Conservation (phyloP, 1,140 invertebrate genomes). For the Paralvinella palmiformis region DNA sequence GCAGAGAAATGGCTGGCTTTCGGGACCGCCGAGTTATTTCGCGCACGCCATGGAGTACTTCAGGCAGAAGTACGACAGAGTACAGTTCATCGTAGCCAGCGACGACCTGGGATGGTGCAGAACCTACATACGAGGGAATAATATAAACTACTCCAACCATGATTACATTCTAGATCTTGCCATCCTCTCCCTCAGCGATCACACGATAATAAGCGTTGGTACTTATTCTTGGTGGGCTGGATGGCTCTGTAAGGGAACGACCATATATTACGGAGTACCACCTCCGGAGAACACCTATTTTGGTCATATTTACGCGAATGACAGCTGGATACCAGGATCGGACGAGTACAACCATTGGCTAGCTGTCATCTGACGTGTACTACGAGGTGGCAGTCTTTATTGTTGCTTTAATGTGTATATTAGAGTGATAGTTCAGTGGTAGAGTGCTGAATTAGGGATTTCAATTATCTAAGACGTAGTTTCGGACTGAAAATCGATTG, state of each 20-base stretch:
- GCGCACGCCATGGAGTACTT: not conserved
- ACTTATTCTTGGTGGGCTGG: conserved; percentile 65
- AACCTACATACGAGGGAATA: not conserved
- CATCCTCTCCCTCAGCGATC: conserved; percentile 60
- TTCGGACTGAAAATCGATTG: no score
- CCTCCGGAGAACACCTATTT: no score
- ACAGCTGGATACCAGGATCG: no score
- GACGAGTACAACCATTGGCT: no score
- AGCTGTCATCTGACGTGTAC: no score
- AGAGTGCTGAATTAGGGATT: no score
- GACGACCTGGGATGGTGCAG: not conserved
- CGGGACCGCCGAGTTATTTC: not conserved
- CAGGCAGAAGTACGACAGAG: not conserved
- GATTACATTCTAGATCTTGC: conserved; percentile 55
- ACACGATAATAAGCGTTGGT: conserved; percentile 64
- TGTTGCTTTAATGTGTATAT: no score
- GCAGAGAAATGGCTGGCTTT: not conserved
- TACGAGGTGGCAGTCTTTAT: no score
- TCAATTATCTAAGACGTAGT: no score
- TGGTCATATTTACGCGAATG: no score
- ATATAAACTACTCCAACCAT: not conserved
- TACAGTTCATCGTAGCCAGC: not conserved
- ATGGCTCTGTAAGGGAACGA: conserved; percentile 58
- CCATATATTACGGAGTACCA: conserved; percentile 44
- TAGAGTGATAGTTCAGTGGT: no score